Base-by-base conservation (phyloP, 2,113 vertebrate genomes). In the Ardeotis arabs region DNA sequence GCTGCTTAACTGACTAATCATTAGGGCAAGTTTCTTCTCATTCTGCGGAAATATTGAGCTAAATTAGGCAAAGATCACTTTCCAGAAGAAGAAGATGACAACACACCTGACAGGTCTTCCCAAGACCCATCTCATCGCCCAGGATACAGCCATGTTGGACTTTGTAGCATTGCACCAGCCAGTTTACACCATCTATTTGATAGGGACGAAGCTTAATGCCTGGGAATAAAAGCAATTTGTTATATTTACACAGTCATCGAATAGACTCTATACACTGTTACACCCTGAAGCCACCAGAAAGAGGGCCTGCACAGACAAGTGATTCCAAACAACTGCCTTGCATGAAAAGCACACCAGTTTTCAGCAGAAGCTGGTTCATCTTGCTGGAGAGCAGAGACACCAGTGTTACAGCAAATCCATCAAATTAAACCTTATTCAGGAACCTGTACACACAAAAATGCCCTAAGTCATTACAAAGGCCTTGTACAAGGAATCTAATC, bases 71-170 rank as follows among this genome's bases (percentile, higher is more conserved):
- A 72, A 84, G 4, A 60, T 64, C 0, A 44, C 68, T 81, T 84
- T 81, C 50, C 50, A 81, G n/a, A 60, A 70, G 63, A 55, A 24
- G 19, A 66, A 7, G 19, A 45, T 8, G 24, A 72, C 2, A 14
- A 85, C 94, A 31, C 44, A 99, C 99, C 98, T 99, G 99, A 74
- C 99, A 99, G 80, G 99, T 99, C 97, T 99, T 99, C 3, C 99
- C 99, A 84, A 99, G 97, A 72, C 99, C 99, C 99, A 99, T 99
- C 96, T 99, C 99, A 67, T 99, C 99, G 9, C 98, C 99, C 53
- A 99, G 96, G 78, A 99, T 99, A 89, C 99, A 99, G 86, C 99
- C 99, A 67, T 97, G 97, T 85, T 99, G 99, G 87, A 94, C 83
- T 20, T 97, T 76, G 55, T 98, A 98, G 87, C 98, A 97, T 50